Evolutionary conservation across 2,888 invertebrate species (phyloP), one percentile per base, ranked within the genome.

Genomic region (Erebia ligea): DNA sequence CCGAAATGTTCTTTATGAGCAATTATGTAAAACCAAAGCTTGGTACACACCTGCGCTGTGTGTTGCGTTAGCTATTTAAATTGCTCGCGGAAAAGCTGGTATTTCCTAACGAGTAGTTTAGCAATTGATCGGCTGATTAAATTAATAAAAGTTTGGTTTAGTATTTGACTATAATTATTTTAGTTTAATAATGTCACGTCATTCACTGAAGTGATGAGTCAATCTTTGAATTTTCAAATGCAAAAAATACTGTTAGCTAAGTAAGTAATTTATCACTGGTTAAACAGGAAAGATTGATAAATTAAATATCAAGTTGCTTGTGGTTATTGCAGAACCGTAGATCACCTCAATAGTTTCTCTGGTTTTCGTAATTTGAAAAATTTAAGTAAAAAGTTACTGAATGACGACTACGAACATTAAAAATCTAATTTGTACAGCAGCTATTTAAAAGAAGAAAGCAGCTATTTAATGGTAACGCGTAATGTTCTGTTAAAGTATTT

Each of bases 21-120:
- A 90, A 90, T 92, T 92, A 92, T 90, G 91, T 92, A 91, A 91
- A 91, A 86, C 83, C 81, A 87, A 61, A 61, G 59, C 59, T 42
- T 59, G 25, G 67, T 67, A 67, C 52, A 67, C 67, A 67, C 59
- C 67, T 67, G 58, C 59, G 67, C 59, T 19, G 19, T 40, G 13
- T 50, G 13, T 61, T 59, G 67, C 67, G 58, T 56, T 34, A 64
- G 8, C 48, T 50, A 63, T 40, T 64, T 40, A n/a, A 54, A 52
- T 54, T 11, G 64, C 17, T 64, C 40, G 62, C 62, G 62, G 62
- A 62, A 62, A 62, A 19, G 13, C 45, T 45, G 45, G 9, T 42
- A 62, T 62, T 62, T 62, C 62, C 8, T 13, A 62, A 48, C 17
- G 40, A 9, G 40, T 21, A 62, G 48, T 48, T 62, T 62, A 48